These are phyloP conservation scores for Andricus grossulariae DNA, from an alignment of 1,140 invertebrate genomes.

Conservation along the genomic window DNA sequence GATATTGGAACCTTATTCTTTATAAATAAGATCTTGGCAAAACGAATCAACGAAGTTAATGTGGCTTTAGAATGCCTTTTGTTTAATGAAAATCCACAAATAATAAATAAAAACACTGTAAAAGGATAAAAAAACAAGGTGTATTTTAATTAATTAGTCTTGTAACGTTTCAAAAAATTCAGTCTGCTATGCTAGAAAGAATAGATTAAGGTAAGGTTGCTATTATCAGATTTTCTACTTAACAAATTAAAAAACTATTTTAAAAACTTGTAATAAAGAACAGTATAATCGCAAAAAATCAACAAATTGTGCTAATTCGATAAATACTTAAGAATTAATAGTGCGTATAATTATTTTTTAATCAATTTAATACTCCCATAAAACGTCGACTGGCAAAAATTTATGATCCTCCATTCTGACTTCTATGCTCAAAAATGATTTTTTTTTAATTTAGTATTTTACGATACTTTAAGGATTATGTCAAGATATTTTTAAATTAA, in stretches of 20 bases:
- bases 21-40: neutral
- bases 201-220: too few relatives aligned
- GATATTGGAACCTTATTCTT: conserved; percentile 5
- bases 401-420: neutral
- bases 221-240: neutral
- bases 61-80: neutral
- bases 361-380: neutral
- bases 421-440: neutral
- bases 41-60: neutral
- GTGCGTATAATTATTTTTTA: conserved; percentile 5
- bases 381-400: neutral
- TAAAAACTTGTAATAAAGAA: conserved; percentile 9
- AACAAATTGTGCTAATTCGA: conserved; percentile 15
- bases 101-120: neutral
- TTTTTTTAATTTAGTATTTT: neutral
- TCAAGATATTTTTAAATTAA: too few relatives aligned
- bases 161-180: too few relatives aligned
- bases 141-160: too few relatives aligned
- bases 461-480: too few relatives aligned
- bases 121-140: neutral
- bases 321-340: neutral
- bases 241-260: neutral
- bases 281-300: neutral
- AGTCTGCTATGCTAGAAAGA: too few relatives aligned
- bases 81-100: neutral